Evolutionary conservation across 2,797 vertebrate genomes (phyloP), one percentile per base, ranked within the genome.

Genomic region (Coranthus polyacanthus): DNA sequence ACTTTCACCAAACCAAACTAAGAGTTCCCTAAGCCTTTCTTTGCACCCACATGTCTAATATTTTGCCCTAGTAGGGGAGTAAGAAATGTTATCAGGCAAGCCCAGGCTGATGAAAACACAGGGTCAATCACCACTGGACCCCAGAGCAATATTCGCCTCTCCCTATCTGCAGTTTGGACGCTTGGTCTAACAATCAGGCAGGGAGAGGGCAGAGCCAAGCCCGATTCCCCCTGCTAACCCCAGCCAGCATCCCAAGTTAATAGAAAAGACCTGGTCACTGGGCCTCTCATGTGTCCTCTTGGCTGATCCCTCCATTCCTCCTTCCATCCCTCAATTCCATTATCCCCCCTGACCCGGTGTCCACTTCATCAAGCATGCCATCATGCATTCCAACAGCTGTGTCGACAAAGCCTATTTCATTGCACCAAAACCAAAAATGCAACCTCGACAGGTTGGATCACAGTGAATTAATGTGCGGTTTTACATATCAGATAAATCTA

Each of bases 211-310:
- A 72, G 72, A 68, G 72, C 55, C 49, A 7, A 71, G 75, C 78
- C 88, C 58, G 42, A 79, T 79, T 73, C 84, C 78, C 55, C 74
- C 15, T 32, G 44, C 66, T 78, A 49, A 58, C 84, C 82, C 71
- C 55, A 16, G 68, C 75, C 54, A 50, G 71, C 72, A 83, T 73
- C 79, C 72, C n/a, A 62, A 91, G 91, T 93, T 94, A 94, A 94
- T 93, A 92, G 91, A 91, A 93, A 93, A 88, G 86, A 91, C 92
- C 91, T 81, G 84, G 83, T 90, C 85, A 75, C 84, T 76, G 53
- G 72, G 71, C 87, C 72, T 79, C 80, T 75, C 76, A 82, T 58
- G 68, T 29, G 56, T 67, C 78, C 81, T 68, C 45, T 54, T 24
- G 55, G 53, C 88, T 64, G 79, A 85, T 85, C 78, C 84, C 58